A percentile compares a stretch with the other conserved stretches of the same genome.
These are phyloP conservation scores for Dallia pectoralis DNA, from an alignment of 2,797 vertebrate species.

Conservation along the genomic window DNA sequence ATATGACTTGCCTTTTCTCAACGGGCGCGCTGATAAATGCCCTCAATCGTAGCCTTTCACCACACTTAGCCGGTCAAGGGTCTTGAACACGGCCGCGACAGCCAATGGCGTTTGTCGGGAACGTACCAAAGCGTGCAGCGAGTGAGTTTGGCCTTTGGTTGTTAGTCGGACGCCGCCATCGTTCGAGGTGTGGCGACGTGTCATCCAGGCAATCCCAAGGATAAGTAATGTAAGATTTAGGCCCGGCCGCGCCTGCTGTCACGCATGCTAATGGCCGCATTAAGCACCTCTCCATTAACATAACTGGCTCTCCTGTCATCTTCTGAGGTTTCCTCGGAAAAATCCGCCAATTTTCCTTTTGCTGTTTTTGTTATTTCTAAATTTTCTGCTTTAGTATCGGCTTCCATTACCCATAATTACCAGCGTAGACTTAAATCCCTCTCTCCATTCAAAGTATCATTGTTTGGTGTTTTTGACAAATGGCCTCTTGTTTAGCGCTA, in stretches of 20 bases:
- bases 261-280: conserved; percentile 70
- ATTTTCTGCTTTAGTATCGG: conserved; percentile 60
- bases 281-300: conserved; percentile 67
- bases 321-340: conserved; percentile 56
- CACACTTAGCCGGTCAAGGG: neutral
- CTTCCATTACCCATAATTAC: conserved; percentile 60
- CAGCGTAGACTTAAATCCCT: conserved; percentile 64
- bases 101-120: neutral
- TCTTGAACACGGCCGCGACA: neutral
- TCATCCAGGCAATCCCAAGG: conserved; percentile 48
- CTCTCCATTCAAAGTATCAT: conserved; percentile 33
- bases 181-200: conserved; percentile 59
- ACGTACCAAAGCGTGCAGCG: neutral
- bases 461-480: conserved; percentile 44
- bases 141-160: conserved; percentile 48
- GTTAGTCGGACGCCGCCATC: conserved; percentile 55
- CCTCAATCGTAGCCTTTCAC: neutral
- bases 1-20: neutral
- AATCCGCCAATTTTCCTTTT: conserved; percentile 55
- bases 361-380: conserved; percentile 55
- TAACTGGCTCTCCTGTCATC: conserved; percentile 59
- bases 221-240: conserved; percentile 69
- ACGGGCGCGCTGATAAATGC: neutral
- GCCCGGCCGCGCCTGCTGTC: conserved; percentile 47
- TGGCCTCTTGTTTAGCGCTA: conserved; percentile 33